A percentile compares a stretch with the other conserved stretches of the same genome.
These are phyloP conservation scores for Leptosomus discolor DNA, from an alignment of 2,113 vertebrate genomes.

Conservation along the genomic window DNA sequence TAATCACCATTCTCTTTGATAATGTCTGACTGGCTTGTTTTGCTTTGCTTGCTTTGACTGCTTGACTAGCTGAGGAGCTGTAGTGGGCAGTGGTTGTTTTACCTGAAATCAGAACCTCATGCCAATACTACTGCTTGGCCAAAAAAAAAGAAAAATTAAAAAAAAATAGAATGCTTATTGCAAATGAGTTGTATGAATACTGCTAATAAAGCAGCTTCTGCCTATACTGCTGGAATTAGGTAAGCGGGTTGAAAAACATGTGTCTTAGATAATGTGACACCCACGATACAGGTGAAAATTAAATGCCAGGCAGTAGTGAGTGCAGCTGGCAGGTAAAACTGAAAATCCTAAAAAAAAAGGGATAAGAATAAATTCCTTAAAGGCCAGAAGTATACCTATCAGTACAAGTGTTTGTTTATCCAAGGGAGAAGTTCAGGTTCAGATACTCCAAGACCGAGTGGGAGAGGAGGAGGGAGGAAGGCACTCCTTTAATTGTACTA, in stretches of 20 bases:
- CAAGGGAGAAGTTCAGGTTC: neutral
- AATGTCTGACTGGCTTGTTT: conserved; percentile 49
- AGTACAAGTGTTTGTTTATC: neutral
- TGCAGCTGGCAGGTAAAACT: conserved; percentile 12
- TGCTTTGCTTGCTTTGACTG: conserved; percentile 27
- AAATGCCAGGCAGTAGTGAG: neutral
- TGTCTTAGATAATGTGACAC: neutral
- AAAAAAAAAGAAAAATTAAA: neutral
- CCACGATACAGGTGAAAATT: neutral
- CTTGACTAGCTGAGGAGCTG: neutral
- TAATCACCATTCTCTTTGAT: conserved; percentile 3
- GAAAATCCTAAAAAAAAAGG: neutral
- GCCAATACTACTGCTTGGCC: neutral
- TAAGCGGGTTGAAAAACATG: conserved; percentile 21
- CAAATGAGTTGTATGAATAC: neutral
- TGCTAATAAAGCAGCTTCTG: conserved; percentile 1
- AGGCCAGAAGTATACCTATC: neutral
- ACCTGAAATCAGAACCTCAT: conserved; percentile 29
- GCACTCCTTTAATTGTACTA: conserved; percentile 18
- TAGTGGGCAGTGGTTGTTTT: conserved; percentile 32
- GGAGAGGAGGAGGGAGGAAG: neutral
- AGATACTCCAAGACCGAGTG: neutral
- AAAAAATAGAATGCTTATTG: neutral
- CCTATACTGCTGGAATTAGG: neutral
- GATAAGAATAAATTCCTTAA: neutral